Base-by-base conservation (phyloP, 2,888 invertebrate genomes). In the Barypeithes pellucidus region DNA sequence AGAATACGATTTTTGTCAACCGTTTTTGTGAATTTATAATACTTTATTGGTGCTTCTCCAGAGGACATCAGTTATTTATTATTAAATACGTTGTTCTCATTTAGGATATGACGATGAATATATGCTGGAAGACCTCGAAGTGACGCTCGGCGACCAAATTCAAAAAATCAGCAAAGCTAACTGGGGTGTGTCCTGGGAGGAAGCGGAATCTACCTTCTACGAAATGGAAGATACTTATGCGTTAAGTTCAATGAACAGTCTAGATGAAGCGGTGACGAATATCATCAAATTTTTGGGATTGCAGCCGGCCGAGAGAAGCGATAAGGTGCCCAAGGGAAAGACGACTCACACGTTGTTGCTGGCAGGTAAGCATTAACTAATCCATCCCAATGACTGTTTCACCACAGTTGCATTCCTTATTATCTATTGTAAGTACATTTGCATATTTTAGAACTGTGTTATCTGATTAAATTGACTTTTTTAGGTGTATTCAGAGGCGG, bases 191-290 rank as follows among this genome's bases (percentile, higher is more conserved):
- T 90, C 91, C 0, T 94, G 93, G 91, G 92, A 93, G 67, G 91
- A 92, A 66, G 92, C 91, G 41, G 92, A 90, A 50, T 86, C 88
- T 1, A 85, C 82, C 61, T 87, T 84, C 83, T 82, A 90, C 0
- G 96, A 97, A 87, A 90, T 95, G 8, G 96, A 96, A 79, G 98
- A 99, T 80, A 98, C 98, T 0, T 99, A 95, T 84, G 94, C 94
- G 0, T 87, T 99, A 16, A 92, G 95, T 0, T 90, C 92, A 2
- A 92, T 95, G 78, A 91, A 89, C 74, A 92, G 92, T 12, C 84
- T 97, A 39, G 94, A 95, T 81, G 94, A 94, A 80, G 96, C 96
- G 0, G 93, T 96, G 1, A 93, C 93, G 82, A 95, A 93, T 83
- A 93, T 97, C 61, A 88, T 94, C 4, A 91, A 91, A 81, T 95